These are phyloP conservation scores for Cygnus olor DNA, from an alignment of 2,797 vertebrate genomes.

Conservation along the genomic window DNA sequence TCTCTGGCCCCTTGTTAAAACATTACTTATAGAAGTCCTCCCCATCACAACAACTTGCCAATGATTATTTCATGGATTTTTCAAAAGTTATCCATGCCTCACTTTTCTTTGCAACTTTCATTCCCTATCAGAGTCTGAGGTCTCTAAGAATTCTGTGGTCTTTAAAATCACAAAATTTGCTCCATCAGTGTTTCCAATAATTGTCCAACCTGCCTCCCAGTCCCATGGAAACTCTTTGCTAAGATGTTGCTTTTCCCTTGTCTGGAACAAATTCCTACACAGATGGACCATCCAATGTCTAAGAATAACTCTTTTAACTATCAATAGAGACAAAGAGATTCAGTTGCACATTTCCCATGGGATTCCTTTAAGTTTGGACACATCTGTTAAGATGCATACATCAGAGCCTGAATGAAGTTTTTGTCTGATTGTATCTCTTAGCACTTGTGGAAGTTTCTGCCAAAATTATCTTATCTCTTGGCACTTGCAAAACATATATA, in stretches of 20 bases:
- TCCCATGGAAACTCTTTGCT: conserved; percentile 69
- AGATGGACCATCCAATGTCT: conserved; percentile 79
- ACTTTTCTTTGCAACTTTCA: background rate
- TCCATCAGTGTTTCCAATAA: conserved; percentile 53
- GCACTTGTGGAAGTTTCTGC: conserved; percentile 73
- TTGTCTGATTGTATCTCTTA: conserved; percentile 78
- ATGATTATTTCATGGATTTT: background rate
- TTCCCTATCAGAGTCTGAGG: background rate
- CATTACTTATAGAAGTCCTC: background rate
- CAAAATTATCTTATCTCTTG: conserved; percentile 76
- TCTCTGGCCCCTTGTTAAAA: background rate
- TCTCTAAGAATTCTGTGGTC: background rate
- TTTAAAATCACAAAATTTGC: background rate
- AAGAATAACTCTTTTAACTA: conserved; percentile 81
- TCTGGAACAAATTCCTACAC: conserved; percentile 76
- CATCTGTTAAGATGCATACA: conserved; percentile 80
- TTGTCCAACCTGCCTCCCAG: conserved; percentile 69
- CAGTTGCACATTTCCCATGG: conserved; percentile 77
- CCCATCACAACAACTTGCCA: background rate
- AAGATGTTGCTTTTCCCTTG: conserved; percentile 71
- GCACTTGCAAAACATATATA: conserved; percentile 64
- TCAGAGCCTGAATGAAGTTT: conserved; percentile 78
- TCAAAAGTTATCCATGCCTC: background rate
- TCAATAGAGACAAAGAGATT: conserved; percentile 79
- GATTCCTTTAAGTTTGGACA: conserved; percentile 78